phyloP scores from a whole-genome alignment of 2,888 invertebrate species.

The Apoderus coryli region DNA sequence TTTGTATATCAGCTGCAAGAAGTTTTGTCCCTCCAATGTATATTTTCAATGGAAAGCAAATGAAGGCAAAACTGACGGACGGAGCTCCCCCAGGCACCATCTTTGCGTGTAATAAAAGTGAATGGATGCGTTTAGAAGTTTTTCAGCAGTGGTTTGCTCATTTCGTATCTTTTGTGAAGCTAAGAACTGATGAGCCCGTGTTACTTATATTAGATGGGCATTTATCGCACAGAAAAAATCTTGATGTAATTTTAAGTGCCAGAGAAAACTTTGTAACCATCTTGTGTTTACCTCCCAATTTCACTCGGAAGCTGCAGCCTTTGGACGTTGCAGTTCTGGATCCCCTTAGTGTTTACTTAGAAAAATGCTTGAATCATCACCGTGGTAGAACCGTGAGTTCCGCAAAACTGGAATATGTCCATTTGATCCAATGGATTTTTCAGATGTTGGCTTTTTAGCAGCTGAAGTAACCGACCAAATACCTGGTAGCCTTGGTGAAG shows the following conservation, averaged over 20 bases:
- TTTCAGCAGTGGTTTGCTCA: conserved; percentile 27
- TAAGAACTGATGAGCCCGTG: conserved; percentile 18
- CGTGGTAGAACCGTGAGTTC: conserved; percentile 15
- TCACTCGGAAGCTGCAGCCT: conserved; percentile 4
- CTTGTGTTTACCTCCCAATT: conserved; percentile 4
- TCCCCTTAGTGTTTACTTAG: conserved; percentile 13
- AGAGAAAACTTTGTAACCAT: conserved; percentile 9
- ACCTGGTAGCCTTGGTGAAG: too few species aligned
- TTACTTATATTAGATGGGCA: conserved; percentile 12
- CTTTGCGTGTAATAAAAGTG: conserved; percentile 18
- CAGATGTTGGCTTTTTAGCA: conserved; percentile 7
- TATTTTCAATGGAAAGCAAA: conserved; percentile 10
- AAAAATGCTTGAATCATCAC: conserved; percentile 18
- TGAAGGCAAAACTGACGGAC: conserved; percentile 18
- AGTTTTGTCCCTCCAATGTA: conserved; percentile 11
- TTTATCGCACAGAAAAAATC: conserved; percentile 10
- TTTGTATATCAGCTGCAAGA: conserved; percentile 11
- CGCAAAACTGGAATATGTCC: conserved; percentile 8
- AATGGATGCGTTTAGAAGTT: conserved; percentile 24
- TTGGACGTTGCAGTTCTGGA: conserved; percentile 17
- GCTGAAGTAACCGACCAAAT: conserved; percentile 5
- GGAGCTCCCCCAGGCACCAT: conserved; percentile 22
- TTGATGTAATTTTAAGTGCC: conserved; percentile 7
- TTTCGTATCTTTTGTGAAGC: conserved; percentile 23
- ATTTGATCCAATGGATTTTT: conserved; percentile 4